phyloP scores from a whole-genome alignment of 2,888 invertebrate genomes.

The Geophilus truncorum region DNA sequence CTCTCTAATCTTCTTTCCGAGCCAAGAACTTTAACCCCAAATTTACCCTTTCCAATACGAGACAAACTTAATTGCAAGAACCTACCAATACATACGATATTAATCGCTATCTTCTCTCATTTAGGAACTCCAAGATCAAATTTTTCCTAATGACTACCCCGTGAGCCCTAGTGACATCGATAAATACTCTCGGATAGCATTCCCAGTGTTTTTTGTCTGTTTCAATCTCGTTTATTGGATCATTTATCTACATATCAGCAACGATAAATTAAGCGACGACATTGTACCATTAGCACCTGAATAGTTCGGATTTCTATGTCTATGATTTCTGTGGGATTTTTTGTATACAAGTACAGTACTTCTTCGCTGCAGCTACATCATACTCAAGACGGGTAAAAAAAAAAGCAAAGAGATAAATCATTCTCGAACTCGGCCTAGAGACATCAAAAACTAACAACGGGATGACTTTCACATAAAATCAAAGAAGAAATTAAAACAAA shows the following conservation, averaged over 20 bases:
- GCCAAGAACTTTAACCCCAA: too few relatives aligned
- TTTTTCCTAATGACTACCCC: constrained; percentile 53
- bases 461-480: too few relatives aligned
- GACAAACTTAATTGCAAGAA: too few relatives aligned
- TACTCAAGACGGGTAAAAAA: background rate
- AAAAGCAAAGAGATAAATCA: too few relatives aligned
- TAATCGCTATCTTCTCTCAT: background rate
- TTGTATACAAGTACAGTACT: too few relatives aligned
- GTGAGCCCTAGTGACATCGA: constrained; percentile 97
- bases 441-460: background rate
- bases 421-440: background rate
- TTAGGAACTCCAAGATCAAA: background rate
- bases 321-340: too few relatives aligned
- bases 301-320: background rate
- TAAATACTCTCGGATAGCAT: constrained; percentile 96
- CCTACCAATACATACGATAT: too few relatives aligned
- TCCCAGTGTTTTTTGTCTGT: constrained; percentile 96
- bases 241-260: constrained; percentile 91
- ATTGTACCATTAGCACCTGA: constrained; percentile 8
- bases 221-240: constrained; percentile 99
- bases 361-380: constrained; percentile 3
- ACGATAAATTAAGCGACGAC: constrained; percentile 82
- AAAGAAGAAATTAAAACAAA: too few relatives aligned
- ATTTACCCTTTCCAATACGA: too few relatives aligned
- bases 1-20: too few relatives aligned